phyloP scores from a whole-genome alignment of 2,113 vertebrate genomes.

The Bujurquina vittata region DNA sequence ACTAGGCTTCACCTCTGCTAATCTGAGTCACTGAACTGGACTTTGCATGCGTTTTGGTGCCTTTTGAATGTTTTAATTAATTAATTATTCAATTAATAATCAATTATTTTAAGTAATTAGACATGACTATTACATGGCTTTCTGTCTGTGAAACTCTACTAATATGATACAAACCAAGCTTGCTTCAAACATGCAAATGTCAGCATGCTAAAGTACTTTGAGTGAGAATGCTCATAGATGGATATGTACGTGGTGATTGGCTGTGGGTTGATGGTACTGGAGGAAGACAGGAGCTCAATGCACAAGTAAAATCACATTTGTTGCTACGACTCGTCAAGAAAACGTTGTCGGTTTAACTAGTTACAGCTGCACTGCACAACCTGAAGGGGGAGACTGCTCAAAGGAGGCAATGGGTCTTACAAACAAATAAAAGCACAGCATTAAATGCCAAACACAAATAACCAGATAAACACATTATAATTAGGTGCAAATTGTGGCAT shows the following conservation, averaged over 20 bases:
- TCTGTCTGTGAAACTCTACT: neutral
- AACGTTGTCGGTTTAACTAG: neutral
- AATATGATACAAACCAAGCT: neutral
- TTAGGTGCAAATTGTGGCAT: neutral
- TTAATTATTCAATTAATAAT: too few species aligned
- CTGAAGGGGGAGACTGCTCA: neutral
- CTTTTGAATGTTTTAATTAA: neutral
- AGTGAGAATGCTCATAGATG: neutral
- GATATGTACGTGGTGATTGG: neutral
- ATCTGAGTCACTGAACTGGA: neutral
- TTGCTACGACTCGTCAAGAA: rapidly evolving
- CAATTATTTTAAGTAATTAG: too few species aligned
- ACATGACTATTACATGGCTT: too few species aligned
- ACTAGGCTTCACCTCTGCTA: neutral
- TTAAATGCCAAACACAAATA: constrained; percentile 2
- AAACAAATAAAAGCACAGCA: neutral
- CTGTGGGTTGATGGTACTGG: neutral
- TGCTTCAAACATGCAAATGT: neutral
- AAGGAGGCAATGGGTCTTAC: neutral
- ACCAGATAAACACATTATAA: neutral
- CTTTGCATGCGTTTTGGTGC: rapidly evolving
- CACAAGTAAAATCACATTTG: neutral
- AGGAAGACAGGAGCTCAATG: neutral
- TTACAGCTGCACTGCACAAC: neutral
- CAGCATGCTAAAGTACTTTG: neutral